Evolutionary conservation across 2,113 vertebrate genomes (phyloP).

Genomic region (Myrmophylax atrothorax): DNA sequence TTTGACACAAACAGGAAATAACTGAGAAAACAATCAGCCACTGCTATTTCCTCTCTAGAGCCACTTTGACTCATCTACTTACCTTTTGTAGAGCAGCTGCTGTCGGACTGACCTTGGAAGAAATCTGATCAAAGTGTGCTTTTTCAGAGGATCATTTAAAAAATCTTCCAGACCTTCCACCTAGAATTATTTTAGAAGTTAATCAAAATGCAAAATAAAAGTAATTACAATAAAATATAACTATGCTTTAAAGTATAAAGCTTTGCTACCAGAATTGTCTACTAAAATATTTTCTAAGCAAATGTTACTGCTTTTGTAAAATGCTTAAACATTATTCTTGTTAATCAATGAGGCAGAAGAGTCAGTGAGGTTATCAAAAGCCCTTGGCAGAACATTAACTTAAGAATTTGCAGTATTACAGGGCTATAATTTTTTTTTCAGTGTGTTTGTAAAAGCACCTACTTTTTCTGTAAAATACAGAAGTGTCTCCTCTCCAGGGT

Average conservation of each 20-base stretch:
- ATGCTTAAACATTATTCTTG: not conserved
- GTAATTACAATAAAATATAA: not conserved
- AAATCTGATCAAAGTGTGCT: constrained; percentile 84
- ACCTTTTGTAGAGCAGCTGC: constrained; percentile 93
- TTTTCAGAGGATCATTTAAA: constrained; percentile 87
- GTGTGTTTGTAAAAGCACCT: not conserved
- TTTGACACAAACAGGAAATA: constrained; percentile 36
- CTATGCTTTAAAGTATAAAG: not conserved
- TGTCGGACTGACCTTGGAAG: constrained; percentile 85
- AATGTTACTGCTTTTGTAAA: not conserved
- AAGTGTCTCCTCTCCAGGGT: not conserved
- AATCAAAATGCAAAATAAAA: not conserved
- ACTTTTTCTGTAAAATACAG: not conserved
- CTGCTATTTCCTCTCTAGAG: not conserved
- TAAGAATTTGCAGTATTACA: not conserved
- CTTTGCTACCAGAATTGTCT: not conserved
- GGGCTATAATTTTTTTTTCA: not conserved
- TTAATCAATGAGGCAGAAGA: not conserved
- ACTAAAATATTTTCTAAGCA: not conserved
- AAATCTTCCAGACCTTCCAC: constrained; percentile 89
- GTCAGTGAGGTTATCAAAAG: not conserved
- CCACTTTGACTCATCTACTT: not conserved
- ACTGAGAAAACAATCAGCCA: not conserved
- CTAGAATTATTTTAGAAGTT: constrained; percentile 67
- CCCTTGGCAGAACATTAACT: not conserved